phyloP scores from a whole-genome alignment of 92 coral and sea anemone species.

The Porites divaricata region DNA sequence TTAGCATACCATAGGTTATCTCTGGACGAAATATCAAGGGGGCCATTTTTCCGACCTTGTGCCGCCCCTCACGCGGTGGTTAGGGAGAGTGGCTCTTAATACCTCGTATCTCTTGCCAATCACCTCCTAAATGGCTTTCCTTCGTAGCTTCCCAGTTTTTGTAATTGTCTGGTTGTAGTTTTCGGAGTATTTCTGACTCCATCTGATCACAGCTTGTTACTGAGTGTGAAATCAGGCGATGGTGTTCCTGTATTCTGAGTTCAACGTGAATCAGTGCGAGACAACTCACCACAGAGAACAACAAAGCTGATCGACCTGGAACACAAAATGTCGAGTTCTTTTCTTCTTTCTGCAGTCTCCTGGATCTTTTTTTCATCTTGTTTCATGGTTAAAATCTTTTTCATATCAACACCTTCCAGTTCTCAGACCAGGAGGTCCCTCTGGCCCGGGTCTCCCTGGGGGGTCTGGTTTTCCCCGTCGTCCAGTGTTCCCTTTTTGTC shows the following conservation, averaged over 20 bases:
- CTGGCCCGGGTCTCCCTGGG: conserved; percentile 41
- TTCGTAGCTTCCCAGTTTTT: not conserved
- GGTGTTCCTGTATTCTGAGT: conserved; percentile 32
- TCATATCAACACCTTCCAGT: too few relatives aligned
- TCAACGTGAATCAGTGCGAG: conserved; percentile 37
- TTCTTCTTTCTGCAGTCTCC: not conserved
- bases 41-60: too few relatives aligned
- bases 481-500: conserved; percentile 55
- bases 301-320: conserved; percentile 25
- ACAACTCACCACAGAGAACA: conserved; percentile 37
- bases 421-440: conserved; percentile 65
- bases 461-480: conserved; percentile 49
- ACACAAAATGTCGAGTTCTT: not conserved
- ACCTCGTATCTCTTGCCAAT: not conserved
- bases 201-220: conserved; percentile 2
- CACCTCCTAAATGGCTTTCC: not conserved
- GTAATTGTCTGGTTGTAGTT: not conserved
- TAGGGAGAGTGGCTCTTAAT: too few relatives aligned
- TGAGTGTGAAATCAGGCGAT: conserved; percentile 23
- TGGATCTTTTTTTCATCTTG: not conserved
- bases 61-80: too few relatives aligned
- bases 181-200: conserved; percentile 19
- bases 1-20: too few relatives aligned
- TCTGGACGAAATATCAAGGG: too few relatives aligned
- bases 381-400: not conserved